Evolutionary conservation across 2,113 vertebrate genomes (phyloP), one percentile per base, ranked within the genome.

Genomic region (Ascaphus truei): DNA sequence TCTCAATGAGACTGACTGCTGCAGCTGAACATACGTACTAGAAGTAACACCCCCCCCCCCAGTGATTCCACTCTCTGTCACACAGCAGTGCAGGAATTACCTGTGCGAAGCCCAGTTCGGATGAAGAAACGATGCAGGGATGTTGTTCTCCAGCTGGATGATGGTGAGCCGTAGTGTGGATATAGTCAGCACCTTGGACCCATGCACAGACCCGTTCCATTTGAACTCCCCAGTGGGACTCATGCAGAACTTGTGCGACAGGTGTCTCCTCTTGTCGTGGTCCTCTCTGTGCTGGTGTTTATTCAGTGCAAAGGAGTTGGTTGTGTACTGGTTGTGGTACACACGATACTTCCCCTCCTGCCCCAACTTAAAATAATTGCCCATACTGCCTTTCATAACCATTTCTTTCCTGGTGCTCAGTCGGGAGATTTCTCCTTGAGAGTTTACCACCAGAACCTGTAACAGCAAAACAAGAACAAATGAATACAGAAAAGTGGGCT

Each of bases 51-150:
- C n/a, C n/a, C n/a, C n/a, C n/a, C n/a, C n/a, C n/a, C n/a, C n/a
- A n/a, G n/a, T n/a, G n/a, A n/a, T n/a, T n/a, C n/a, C n/a, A n/a
- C n/a, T n/a, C n/a, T n/a, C n/a, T n/a, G n/a, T n/a, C n/a, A n/a
- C n/a, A n/a, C n/a, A n/a, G n/a, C n/a, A n/a, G n/a, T n/a, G n/a
- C 31, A 7, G 31, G 5, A 2, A 23, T 72, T 90, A 98, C 97
- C 97, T 98, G 91, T 99, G 97, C 1, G 97, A 95, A 12, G 96
- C 95, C 97, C 97, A 99, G 79, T 99, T 99, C 15, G 95, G 97
- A 75, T 99, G 97, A 81, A 99, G 93, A 51, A 99, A 99, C 0
- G 96, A 94, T 0, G 92, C 93, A 0, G 96, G 96, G 57, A 98
- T 90, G 48, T 92, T 98, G 73, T 92, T 98, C 84, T 99, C 97